Evolutionary conservation across 1,140 invertebrate genomes (phyloP).

Genomic region (Drosophila bocqueti): DNA sequence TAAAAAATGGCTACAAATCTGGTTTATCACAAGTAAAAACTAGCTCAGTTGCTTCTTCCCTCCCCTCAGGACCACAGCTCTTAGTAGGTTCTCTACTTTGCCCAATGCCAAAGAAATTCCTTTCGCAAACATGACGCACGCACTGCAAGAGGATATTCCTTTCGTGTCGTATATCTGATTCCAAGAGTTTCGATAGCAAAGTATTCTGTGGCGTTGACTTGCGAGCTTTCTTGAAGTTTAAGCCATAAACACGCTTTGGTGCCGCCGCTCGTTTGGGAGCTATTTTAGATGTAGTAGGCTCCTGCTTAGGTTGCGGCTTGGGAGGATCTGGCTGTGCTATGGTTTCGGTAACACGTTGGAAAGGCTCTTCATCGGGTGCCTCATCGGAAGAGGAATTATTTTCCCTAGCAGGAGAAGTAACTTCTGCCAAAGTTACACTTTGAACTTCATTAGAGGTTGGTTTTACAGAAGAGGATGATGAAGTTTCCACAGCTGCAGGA

Average conservation of each 20-base stretch:
- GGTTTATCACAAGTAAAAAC: conserved; percentile 17
- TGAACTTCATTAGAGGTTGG: not conserved
- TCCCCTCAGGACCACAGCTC: not conserved
- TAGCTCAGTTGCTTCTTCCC: not conserved
- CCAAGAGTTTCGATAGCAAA: conserved; percentile 87
- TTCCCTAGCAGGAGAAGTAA: not conserved
- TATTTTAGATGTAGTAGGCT: not conserved
- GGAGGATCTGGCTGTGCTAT: not conserved
- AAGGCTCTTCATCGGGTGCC: conserved; percentile 70
- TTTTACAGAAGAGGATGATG: conserved; percentile 11
- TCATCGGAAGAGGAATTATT: conserved; percentile 59
- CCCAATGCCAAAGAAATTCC: conserved; percentile 88
- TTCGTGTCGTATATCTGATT: conserved; percentile 89
- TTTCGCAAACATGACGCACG: conserved; percentile 89
- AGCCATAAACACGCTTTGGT: conserved; percentile 58
- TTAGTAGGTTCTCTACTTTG: not conserved
- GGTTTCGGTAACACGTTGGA: conserved; percentile 45
- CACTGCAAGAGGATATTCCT: conserved; percentile 91
- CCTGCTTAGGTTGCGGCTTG: not conserved
- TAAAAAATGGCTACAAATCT: conserved; percentile 1
- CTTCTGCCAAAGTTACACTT: not conserved
- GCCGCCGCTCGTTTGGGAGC: not conserved
- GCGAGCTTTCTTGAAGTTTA: conserved; percentile 74
- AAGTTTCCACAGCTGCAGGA: not conserved
- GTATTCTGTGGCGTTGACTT: conserved; percentile 85